Percentiles rank a stretch among this genome's conserved stretches.
Conservation (phyloP, 2,888 invertebrate species). For the Trissolcus brochymenae region DNA sequence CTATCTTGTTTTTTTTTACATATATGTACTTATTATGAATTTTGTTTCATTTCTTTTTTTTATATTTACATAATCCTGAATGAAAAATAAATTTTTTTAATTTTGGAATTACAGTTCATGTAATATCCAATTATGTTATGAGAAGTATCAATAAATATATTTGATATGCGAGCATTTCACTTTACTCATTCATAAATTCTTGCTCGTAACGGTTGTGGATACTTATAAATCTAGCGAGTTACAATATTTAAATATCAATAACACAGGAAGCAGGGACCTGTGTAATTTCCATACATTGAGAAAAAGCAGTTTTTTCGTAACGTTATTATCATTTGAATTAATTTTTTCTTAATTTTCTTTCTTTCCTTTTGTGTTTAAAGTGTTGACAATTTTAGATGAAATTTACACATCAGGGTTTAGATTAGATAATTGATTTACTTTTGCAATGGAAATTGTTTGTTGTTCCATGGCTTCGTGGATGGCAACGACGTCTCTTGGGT, state of each 20-base stretch:
- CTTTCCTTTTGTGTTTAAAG: no score
- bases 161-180: conserved; percentile 21
- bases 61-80: neutral
- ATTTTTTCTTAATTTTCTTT: no score
- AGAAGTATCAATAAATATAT: conserved; percentile 8
- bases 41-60: no score
- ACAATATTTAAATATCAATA: conserved; percentile 30
- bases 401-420: no score
- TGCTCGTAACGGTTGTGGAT: conserved; percentile 21
- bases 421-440: conserved; percentile 78
- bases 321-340: no score
- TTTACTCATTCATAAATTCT: conserved; percentile 24
- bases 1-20: no score
- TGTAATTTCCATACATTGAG: conserved; percentile 43
- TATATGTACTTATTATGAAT: no score
- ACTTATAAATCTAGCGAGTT: conserved; percentile 24
- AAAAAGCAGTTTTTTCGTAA: no score
- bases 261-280: conserved; percentile 38
- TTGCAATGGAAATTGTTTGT: conserved; percentile 98
- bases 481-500: conserved; percentile 96
- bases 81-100: conserved; percentile 2
- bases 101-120: conserved; percentile 5
- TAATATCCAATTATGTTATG: neutral
- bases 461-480: conserved; percentile 99
- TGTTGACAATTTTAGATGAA: no score